Percentiles rank a stretch among this genome's conserved stretches.
Conservation (phyloP, 2,888 invertebrate genomes). For the Torymus aiolomorphi region DNA sequence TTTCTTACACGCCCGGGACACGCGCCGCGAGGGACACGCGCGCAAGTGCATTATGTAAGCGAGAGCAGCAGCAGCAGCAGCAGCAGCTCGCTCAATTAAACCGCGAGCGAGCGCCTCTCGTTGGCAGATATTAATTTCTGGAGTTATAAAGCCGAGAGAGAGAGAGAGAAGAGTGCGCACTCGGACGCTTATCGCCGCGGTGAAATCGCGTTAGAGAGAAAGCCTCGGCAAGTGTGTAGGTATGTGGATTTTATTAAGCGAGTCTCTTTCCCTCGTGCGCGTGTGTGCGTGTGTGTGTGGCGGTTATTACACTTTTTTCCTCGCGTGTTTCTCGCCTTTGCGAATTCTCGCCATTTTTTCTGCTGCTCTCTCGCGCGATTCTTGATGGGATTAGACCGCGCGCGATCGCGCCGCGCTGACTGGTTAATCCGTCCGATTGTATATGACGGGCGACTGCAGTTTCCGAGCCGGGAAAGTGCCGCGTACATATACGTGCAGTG, state of each 20-base stretch:
- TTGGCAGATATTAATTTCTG: constrained; percentile 52
- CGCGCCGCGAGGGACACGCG: not conserved
- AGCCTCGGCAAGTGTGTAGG: constrained; percentile 19
- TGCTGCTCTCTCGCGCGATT: not conserved
- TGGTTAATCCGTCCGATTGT: constrained; percentile 20
- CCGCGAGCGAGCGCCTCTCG: constrained; percentile 25
- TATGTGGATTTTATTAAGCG: constrained; percentile 46
- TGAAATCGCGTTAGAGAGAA: constrained; percentile 41
- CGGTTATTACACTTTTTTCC: constrained; percentile 33
- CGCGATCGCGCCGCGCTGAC: too few relatives aligned
- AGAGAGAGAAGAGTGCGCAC: not conserved
- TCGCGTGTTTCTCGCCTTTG: not conserved
- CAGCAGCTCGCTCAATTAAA: constrained; percentile 43
- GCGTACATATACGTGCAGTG: not conserved
- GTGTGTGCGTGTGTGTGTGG: constrained; percentile 3
- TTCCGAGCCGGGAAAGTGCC: not conserved
- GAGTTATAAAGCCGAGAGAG: constrained; percentile 31
- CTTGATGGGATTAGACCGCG: constrained; percentile 1
- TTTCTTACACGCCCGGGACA: constrained; percentile 53
- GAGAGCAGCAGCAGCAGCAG: not conserved
- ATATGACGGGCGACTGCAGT: constrained; percentile 9
- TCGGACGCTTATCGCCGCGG: constrained; percentile 28
- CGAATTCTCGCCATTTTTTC: too few relatives aligned
- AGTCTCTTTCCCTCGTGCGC: not conserved
- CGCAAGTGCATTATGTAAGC: constrained; percentile 35